Base-by-base conservation (phyloP, 2,797 vertebrate species). In the Microhierax caerulescens region DNA sequence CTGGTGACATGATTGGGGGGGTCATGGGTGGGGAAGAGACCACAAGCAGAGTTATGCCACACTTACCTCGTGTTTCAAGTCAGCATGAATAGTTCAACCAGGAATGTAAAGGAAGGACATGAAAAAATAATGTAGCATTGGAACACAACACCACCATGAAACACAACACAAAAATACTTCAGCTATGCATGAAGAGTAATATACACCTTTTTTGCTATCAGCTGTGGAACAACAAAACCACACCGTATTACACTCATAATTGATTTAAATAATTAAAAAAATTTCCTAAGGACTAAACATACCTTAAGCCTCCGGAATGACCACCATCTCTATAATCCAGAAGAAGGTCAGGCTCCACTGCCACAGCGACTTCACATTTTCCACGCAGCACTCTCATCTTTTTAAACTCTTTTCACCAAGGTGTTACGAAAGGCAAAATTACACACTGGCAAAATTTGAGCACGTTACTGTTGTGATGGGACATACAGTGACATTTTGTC, bases 301-400 rank as follows among this genome's bases (percentile, higher is more conserved):
- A 47, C 11, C 8, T 39, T 79, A 53, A 68, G 19, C 7, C 8
- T 60, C 30, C 53, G 15, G 7, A 82, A 68, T 32, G 7, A 5
- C 5, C 60, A 50, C 53, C 17, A 43, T 28, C 2, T 14, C 15
- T 64, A 11, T n/a, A 76, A 36, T 48, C n/a, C 13, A 63, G 36
- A 88, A 63, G 36, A 88, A 65, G 7, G 25, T 18, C 51, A 65
- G 14, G 9, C 20, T 92, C 21, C 27, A 18, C 7, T 17, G 36
- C 10, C 36, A 75, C 11, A 47, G 8, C 7, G 22, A 60, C 12
- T 45, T 76, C 5, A 37, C 8, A 27, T 61, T 76, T 68, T 30
- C 17, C 59, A n/a, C 3, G n/a, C 10, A 23, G 1, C 1, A 30
- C 5, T 25, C 17, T 81, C 6, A 43, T 3, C 1, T 19, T 43